A percentile compares a stretch with the other conserved stretches of the same genome.
phyloP scores from a whole-genome alignment of 2,888 invertebrate genomes.

The Sthenelais limicola region DNA sequence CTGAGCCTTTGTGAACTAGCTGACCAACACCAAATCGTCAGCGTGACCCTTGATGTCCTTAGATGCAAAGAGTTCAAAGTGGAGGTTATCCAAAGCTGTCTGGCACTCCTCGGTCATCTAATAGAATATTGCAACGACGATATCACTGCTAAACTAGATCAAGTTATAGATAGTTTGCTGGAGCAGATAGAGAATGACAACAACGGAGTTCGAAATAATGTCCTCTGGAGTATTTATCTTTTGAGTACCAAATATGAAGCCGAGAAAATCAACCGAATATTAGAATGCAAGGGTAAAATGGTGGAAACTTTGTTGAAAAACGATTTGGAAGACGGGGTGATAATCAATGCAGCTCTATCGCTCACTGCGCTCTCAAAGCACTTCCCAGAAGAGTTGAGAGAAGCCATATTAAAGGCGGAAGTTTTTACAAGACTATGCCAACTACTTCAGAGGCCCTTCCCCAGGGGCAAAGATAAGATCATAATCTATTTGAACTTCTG shows the following conservation, averaged over 20 bases:
- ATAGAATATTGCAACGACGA: slow-evolving; percentile 19
- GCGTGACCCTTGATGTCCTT: slow-evolving; percentile 39
- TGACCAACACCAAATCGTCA: slow-evolving; percentile 37
- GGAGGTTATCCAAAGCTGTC: slow-evolving; percentile 44
- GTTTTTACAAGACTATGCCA: slow-evolving; percentile 44
- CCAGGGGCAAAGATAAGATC: slow-evolving; percentile 43
- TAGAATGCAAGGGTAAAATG: slow-evolving; percentile 36
- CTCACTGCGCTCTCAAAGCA: slow-evolving; percentile 44
- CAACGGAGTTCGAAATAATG: slow-evolving; percentile 40
- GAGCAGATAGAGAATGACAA: slow-evolving; percentile 19
- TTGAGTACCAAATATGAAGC: slow-evolving; percentile 21
- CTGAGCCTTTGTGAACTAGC: neutral
- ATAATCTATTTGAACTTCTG: slow-evolving; percentile 47
- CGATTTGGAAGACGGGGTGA: slow-evolving; percentile 38
- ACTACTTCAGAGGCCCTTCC: slow-evolving; percentile 48
- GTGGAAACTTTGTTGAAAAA: slow-evolving; percentile 33
- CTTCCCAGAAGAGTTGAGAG: slow-evolving; percentile 45
- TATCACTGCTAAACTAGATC: neutral
- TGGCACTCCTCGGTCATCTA: slow-evolving; percentile 51
- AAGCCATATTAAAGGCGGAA: slow-evolving; percentile 39
- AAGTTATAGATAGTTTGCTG: neutral
- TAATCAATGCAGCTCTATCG: slow-evolving; percentile 48
- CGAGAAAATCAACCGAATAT: slow-evolving; percentile 25
- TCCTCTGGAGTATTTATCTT: slow-evolving; percentile 46
- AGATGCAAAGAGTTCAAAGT: slow-evolving; percentile 33